Evolutionary conservation across 2,888 invertebrate species (phyloP).

Genomic region (Rhynchonema sp.): DNA sequence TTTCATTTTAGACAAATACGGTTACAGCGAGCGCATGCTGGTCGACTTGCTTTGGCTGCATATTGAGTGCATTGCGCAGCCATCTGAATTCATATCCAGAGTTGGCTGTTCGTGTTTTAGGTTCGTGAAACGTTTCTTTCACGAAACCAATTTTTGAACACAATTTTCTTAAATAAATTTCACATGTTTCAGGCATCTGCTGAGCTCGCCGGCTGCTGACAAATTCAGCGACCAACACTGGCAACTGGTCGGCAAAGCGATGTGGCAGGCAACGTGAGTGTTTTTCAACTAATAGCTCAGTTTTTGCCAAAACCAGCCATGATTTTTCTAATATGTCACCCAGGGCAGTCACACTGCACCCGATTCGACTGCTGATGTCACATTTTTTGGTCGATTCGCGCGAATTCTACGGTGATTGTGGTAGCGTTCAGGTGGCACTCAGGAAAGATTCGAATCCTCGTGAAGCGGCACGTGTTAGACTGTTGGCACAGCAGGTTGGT

Average conservation of each 20-base stretch:
- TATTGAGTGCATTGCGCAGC: constrained; percentile 72
- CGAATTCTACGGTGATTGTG: constrained; percentile 51
- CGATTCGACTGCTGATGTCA: constrained; percentile 63
- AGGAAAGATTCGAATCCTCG: constrained; percentile 62
- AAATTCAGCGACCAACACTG: constrained; percentile 56
- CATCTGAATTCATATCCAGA: constrained; percentile 68
- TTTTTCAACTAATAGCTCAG: constrained; percentile 4
- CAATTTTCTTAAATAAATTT: too few species aligned
- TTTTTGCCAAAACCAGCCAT: background rate
- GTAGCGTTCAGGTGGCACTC: constrained; percentile 68
- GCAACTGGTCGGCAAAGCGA: constrained; percentile 55
- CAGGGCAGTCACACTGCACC: constrained; percentile 53
- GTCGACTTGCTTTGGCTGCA: constrained; percentile 64
- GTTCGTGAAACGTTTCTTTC: constrained; percentile 40
- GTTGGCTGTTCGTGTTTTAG: constrained; percentile 71
- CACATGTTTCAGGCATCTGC: constrained; percentile 10
- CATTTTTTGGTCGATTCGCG: constrained; percentile 77
- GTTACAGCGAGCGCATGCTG: constrained; percentile 32
- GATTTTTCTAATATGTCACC: too few species aligned
- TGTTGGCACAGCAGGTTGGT: constrained; percentile 64
- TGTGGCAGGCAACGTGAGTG: constrained; percentile 10
- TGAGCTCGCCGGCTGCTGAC: constrained; percentile 5
- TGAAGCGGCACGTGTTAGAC: constrained; percentile 62
- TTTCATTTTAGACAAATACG: too few species aligned
- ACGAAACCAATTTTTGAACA: too few species aligned